Percentiles rank a stretch among this genome's conserved stretches.
Conservation (phyloP, 1,140 invertebrate species). For the Vanessa tameamea region DNA sequence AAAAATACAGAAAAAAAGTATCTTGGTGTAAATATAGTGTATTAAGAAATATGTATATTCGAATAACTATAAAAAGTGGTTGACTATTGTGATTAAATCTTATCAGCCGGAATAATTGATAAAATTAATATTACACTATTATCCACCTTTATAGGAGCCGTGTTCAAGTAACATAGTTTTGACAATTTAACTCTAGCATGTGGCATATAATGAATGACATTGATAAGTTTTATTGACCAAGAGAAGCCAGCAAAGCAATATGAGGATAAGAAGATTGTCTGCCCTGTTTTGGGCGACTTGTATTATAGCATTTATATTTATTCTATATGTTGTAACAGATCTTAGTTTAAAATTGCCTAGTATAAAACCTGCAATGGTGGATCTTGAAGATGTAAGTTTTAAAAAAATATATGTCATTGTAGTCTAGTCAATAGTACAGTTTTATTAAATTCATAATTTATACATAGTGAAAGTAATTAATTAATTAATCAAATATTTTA, state of each 20-base stretch:
- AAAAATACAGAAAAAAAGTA: not conserved
- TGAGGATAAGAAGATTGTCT: constrained; percentile 73
- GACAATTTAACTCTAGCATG: not conserved
- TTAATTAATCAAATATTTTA: constrained; percentile 50
- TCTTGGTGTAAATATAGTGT: not conserved
- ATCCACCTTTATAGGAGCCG: not conserved
- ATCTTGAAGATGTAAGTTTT: constrained; percentile 72
- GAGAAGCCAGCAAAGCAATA: constrained; percentile 41
- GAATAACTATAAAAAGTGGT: constrained; percentile 14
- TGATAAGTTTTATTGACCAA: not conserved
- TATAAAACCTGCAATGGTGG: constrained; percentile 65
- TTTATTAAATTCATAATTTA: no score
- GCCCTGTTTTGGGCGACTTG: constrained; percentile 75
- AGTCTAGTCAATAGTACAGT: no score
- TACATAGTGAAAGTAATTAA: no score
- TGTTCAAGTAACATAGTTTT: not conserved
- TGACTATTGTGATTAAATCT: constrained; percentile 1
- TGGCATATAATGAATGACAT: not conserved
- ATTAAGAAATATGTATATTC: not conserved
- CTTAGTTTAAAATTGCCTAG: constrained; percentile 72
- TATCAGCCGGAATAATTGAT: constrained; percentile 14
- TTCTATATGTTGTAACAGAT: constrained; percentile 75
- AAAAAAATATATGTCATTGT: not conserved
- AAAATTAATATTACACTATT: not conserved
- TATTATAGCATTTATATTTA: constrained; percentile 72